These are phyloP conservation scores for Tridacna crocea DNA, from an alignment of 2,888 invertebrate genomes.

Conservation along the genomic window DNA sequence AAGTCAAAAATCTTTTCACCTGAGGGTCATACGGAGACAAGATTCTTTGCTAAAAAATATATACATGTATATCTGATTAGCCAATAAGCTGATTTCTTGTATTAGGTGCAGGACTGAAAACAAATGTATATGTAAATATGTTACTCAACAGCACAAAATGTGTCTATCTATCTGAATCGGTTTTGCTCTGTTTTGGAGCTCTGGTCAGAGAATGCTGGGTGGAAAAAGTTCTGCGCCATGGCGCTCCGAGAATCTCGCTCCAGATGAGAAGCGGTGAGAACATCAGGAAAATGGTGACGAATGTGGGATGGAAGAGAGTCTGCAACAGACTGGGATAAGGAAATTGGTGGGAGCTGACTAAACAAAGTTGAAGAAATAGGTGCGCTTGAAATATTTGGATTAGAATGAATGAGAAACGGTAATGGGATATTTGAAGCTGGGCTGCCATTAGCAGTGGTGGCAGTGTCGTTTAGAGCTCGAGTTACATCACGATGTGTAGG, in stretches of 20 bases:
- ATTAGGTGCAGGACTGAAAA: no score
- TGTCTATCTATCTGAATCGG: not conserved
- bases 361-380: constrained; percentile 1
- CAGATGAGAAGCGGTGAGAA: constrained; percentile 4
- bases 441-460: not conserved
- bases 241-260: not conserved
- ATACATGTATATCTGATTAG: no score
- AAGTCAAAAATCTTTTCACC: no score
- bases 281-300: constrained; percentile 5
- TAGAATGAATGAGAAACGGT: constrained; percentile 2
- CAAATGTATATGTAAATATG: no score
- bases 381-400: not conserved
- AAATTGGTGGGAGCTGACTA: not conserved
- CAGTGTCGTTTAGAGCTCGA: not conserved
- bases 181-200: constrained; percentile 4
- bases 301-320: not conserved
- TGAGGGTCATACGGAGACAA: no score
- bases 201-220: constrained; percentile 29
- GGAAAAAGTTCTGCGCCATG: constrained; percentile 9
- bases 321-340: not conserved
- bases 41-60: no score
- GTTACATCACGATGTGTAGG: not conserved
- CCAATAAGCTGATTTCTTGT: no score
- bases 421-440: not conserved
- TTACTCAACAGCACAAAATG: no score